phyloP scores from a whole-genome alignment of 2,888 invertebrate genomes.

The Drosophila tanythrix region DNA sequence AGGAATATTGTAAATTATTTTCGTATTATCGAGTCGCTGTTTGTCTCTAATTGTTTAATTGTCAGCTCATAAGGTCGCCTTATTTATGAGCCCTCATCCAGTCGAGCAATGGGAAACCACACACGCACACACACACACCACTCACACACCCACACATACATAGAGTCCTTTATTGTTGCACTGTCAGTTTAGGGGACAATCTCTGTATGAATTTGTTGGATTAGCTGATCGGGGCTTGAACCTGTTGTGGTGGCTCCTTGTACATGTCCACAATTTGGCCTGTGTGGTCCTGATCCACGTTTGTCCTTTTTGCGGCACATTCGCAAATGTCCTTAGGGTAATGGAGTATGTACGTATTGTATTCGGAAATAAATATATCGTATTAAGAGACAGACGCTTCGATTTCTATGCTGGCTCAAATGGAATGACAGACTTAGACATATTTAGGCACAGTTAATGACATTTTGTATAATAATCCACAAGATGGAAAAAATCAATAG shows the following conservation, averaged over 20 bases:
- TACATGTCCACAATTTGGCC: constrained; percentile 38
- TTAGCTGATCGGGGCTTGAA: constrained; percentile 53
- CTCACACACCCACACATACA: background rate
- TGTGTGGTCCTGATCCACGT: constrained; percentile 68
- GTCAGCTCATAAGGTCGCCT: constrained; percentile 64
- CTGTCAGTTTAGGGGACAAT: constrained; percentile 65
- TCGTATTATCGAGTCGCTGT: constrained; percentile 81
- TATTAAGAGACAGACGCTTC: constrained; percentile 16
- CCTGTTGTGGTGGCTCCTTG: constrained; percentile 53
- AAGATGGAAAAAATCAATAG: background rate
- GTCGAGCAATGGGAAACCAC: constrained; percentile 30
- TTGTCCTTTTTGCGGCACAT: constrained; percentile 20
- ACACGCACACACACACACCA: constrained; percentile 1
- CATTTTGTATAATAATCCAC: constrained; percentile 1
- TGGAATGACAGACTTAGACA: constrained; percentile 19
- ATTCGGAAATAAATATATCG: background rate
- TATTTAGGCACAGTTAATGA: background rate
- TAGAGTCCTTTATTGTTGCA: constrained; percentile 41
- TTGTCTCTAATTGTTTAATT: constrained; percentile 83
- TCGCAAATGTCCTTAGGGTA: constrained; percentile 45
- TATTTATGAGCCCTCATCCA: constrained; percentile 44
- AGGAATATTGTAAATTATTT: constrained; percentile 74
- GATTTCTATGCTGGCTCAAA: constrained; percentile 6
- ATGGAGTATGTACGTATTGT: constrained; percentile 53
- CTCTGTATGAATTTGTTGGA: constrained; percentile 58